Conservation (phyloP, 2,113 vertebrate species). For the Chrysemys picta region DNA sequence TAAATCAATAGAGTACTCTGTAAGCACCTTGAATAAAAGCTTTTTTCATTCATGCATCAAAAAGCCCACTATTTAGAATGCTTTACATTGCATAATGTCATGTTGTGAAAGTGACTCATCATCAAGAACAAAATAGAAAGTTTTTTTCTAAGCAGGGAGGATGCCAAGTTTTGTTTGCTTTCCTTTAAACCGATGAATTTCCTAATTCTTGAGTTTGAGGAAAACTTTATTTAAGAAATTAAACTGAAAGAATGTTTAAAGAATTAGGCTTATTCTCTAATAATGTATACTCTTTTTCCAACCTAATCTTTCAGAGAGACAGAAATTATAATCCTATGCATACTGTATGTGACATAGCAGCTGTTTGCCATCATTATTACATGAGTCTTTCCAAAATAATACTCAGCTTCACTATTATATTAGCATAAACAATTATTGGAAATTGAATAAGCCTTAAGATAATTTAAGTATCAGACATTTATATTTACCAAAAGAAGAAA, state of each 20-base stretch:
- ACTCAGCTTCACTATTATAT: not conserved
- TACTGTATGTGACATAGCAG: not conserved
- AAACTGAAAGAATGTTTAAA: not conserved
- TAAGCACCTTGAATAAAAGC: constrained; percentile 56
- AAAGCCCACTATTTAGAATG: constrained; percentile 32
- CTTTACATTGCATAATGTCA: not conserved
- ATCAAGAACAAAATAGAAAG: not conserved
- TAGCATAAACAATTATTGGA: not conserved
- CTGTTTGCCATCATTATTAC: not conserved
- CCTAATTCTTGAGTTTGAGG: not conserved
- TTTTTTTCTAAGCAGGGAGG: not conserved
- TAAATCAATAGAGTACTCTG: constrained; percentile 29
- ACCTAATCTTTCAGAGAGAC: not conserved
- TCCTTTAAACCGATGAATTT: constrained; percentile 8
- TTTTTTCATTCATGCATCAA: constrained; percentile 46
- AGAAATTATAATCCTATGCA: not conserved
- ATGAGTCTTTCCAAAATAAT: not conserved
- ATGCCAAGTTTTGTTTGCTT: constrained; percentile 5
- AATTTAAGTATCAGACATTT: not conserved
- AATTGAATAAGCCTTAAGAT: not conserved
- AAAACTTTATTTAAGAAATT: not conserved
- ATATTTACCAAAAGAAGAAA: not conserved
- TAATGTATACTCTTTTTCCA: not conserved
- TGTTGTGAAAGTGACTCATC: constrained; percentile 9
- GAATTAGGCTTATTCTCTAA: not conserved